Conservation (phyloP, 1,140 invertebrate genomes). For the Lepidotrigona ventralis region DNA sequence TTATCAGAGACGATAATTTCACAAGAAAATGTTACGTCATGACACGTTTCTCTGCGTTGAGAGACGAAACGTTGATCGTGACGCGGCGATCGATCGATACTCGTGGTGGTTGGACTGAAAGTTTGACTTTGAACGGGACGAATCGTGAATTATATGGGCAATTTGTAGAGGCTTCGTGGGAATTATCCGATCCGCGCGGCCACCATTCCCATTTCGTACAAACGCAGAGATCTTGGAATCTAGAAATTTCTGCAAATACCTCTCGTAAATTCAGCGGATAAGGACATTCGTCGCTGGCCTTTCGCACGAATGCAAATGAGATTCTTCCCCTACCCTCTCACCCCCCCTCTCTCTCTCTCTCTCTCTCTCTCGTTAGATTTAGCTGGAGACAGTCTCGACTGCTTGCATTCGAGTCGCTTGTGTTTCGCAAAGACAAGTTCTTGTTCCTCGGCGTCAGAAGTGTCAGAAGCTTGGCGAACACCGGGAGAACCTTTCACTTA, state of each 20-base stretch:
- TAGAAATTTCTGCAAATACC: too few species aligned
- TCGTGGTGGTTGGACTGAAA: not conserved
- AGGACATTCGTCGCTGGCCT: not conserved
- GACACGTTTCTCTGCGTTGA: too few species aligned
- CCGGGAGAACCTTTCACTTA: slow-evolving; percentile 6
- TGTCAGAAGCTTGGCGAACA: not conserved
- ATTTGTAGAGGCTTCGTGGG: slow-evolving; percentile 1
- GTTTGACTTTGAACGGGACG: not conserved
- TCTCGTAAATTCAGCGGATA: too few species aligned
- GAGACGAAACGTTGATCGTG: not conserved
- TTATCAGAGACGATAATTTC: too few species aligned
- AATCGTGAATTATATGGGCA: not conserved
- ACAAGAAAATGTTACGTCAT: not conserved
- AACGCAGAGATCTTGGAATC: not conserved
- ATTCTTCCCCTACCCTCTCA: too few species aligned
- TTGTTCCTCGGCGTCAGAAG: not conserved
- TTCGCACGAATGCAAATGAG: not conserved
- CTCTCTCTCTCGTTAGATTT: not conserved
- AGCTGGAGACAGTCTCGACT: not conserved
- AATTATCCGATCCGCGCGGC: not conserved
- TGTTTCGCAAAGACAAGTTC: not conserved
- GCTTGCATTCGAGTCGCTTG: not conserved
- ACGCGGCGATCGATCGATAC: slow-evolving; percentile 1
- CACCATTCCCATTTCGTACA: not conserved
- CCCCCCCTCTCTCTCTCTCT: too few species aligned